Percentiles rank a stretch among this genome's conserved stretches.
phyloP scores from a whole-genome alignment of 2,888 invertebrate species.

The Orgyia antiqua region DNA sequence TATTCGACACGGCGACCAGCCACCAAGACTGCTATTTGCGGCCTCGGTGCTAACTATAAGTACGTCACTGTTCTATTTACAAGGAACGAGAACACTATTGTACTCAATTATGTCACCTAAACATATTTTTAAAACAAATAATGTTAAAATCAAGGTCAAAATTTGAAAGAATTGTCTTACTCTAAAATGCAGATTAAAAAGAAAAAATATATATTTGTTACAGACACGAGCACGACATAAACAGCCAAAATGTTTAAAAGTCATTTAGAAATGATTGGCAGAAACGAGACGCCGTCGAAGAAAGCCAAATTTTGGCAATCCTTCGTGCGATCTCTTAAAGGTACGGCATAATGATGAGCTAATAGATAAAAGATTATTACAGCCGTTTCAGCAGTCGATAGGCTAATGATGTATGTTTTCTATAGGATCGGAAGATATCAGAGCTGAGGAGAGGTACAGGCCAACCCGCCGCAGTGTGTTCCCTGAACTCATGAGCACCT shows the following conservation, averaged over 20 bases:
- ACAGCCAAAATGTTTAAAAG: constrained; percentile 91
- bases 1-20: constrained; percentile 61
- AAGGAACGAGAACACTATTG: constrained; percentile 55
- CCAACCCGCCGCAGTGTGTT: constrained; percentile 84
- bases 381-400: no score
- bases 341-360: no score
- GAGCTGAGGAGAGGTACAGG: constrained; percentile 90
- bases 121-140: constrained; percentile 38
- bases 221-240: constrained; percentile 89
- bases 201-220: constrained; percentile 35
- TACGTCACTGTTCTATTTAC: constrained; percentile 74
- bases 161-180: constrained; percentile 17
- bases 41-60: constrained; percentile 54
- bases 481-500: constrained; percentile 85
- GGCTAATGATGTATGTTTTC: no score
- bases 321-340: constrained; percentile 94
- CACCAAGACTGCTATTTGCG: constrained; percentile 63
- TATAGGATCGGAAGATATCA: constrained; percentile 93
- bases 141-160: constrained; percentile 48
- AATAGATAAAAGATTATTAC: no score
- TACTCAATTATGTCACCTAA: constrained; percentile 67
- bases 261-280: constrained; percentile 96
- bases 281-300: constrained; percentile 93
- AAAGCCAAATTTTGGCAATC: constrained; percentile 97
- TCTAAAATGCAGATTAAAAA: neutral